These are phyloP conservation scores for Thomomys bottae DNA, from an alignment of 2,113 vertebrate species.

Conservation along the genomic window DNA sequence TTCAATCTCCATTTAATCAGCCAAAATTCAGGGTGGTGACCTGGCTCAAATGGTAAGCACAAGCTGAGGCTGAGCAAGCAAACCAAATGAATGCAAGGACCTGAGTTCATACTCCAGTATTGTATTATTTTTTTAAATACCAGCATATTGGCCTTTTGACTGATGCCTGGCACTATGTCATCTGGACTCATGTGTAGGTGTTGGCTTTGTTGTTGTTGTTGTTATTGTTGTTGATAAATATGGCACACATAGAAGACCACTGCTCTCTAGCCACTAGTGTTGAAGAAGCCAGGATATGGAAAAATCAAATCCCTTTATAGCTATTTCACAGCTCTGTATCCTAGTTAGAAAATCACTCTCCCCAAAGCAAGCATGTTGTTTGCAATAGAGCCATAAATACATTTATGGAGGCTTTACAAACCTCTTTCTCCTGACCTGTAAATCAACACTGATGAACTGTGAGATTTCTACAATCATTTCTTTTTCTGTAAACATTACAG, in stretches of 20 bases:
- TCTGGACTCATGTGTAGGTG: too few relatives aligned
- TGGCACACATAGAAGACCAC: not conserved
- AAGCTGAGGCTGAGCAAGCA: too few relatives aligned
- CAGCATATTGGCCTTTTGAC: too few relatives aligned
- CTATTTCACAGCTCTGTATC: not conserved
- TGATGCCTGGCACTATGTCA: too few relatives aligned
- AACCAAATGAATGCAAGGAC: too few relatives aligned
- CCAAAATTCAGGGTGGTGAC: too few relatives aligned
- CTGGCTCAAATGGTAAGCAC: too few relatives aligned
- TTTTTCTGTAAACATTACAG: not conserved
- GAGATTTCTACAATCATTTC: not conserved
- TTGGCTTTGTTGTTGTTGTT: not conserved
- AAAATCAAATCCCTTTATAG: slow-evolving; percentile 13
- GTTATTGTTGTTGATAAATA: not conserved
- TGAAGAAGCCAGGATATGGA: not conserved
- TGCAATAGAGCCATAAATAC: not conserved
- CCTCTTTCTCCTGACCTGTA: not conserved
- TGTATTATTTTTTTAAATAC: too few relatives aligned
- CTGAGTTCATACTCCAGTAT: too few relatives aligned
- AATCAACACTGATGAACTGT: not conserved
- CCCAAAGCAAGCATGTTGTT: not conserved
- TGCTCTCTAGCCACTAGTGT: not conserved
- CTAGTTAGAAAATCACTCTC: not conserved
- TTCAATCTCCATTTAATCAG: too few relatives aligned
- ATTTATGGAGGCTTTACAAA: not conserved